Percentiles rank a stretch among this genome's conserved stretches.
Evolutionary conservation across 2,113 vertebrate genomes (phyloP).

Genomic region (Phrynosoma blainvillii): DNA sequence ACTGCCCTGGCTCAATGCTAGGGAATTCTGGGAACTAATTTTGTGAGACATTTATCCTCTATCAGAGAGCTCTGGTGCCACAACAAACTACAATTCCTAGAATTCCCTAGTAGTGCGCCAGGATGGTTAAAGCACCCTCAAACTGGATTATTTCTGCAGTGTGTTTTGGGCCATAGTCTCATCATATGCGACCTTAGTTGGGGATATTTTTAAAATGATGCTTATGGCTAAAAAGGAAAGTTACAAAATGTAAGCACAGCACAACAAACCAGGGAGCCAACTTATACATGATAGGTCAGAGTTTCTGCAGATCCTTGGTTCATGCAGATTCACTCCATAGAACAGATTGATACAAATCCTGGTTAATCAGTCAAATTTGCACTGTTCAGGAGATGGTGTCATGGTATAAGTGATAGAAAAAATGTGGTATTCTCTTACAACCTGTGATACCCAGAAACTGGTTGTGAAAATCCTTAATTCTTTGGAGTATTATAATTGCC

Average conservation of each 20-base stretch:
- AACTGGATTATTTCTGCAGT: no score
- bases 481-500: background rate
- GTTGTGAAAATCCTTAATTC: background rate
- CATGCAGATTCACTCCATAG: no score
- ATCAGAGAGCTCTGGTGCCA: no score
- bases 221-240: background rate
- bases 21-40: no score
- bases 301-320: no score
- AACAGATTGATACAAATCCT: background rate
- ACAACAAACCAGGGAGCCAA: background rate
- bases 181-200: background rate
- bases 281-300: no score
- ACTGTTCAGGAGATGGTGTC: background rate
- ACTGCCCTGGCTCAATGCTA: no score
- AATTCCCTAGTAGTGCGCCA: no score
- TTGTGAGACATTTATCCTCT: no score
- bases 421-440: background rate
- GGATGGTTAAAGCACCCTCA: no score
- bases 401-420: background rate
- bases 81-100: no score
- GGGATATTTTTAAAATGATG: background rate
- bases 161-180: no score
- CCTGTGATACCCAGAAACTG: background rate
- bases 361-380: background rate
- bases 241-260: background rate